Conservation (phyloP, 1,140 invertebrate genomes). For the Tetragonula clypearis region DNA sequence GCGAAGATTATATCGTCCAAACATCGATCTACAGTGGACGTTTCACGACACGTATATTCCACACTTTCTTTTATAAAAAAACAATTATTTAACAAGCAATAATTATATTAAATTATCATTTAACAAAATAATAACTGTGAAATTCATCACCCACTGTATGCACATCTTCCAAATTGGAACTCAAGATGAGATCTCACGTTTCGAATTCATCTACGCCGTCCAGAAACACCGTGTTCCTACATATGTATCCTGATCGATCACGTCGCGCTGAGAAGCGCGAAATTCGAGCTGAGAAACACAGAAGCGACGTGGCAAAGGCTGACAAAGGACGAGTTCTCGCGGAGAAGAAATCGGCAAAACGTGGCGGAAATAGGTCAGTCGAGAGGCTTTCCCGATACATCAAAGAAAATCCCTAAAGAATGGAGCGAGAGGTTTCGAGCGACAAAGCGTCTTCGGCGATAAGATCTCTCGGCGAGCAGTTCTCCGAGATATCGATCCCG, state of each 20-base stretch:
- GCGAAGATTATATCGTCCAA: no score
- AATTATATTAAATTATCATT: no score
- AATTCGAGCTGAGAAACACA: neutral
- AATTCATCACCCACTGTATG: no score
- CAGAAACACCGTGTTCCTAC: neutral
- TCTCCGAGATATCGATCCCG: slow-evolving; percentile 17
- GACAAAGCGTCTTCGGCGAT: neutral
- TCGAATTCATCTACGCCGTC: neutral
- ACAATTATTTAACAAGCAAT: no score
- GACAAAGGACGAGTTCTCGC: neutral
- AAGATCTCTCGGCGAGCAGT: neutral
- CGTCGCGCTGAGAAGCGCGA: neutral
- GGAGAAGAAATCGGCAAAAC: neutral
- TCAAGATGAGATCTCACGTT: neutral
- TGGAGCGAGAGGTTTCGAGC: neutral
- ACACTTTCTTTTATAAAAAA: no score
- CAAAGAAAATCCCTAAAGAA: neutral
- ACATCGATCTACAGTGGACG: no score
- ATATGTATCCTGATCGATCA: no score
- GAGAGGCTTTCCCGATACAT: neutral
- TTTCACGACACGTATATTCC: no score
- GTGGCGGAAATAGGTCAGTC: slow-evolving; percentile 8
- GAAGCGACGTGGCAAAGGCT: neutral
- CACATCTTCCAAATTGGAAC: neutral
- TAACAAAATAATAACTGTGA: no score